These are phyloP conservation scores for Octopus bimaculoides DNA, from an alignment of 1,140 invertebrate species.

Conservation along the genomic window DNA sequence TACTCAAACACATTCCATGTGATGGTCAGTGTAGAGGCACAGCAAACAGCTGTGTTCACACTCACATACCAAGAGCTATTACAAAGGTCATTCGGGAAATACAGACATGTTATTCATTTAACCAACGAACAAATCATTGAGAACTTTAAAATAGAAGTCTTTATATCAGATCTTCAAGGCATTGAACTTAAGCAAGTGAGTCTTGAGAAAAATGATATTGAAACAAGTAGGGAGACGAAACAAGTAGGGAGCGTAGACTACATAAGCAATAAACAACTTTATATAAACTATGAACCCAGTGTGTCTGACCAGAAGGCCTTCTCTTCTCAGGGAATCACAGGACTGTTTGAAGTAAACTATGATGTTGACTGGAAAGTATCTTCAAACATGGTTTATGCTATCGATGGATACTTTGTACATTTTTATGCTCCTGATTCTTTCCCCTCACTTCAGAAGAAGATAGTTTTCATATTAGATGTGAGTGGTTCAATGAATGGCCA, in stretches of 20 bases:
- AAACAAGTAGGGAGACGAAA: background rate
- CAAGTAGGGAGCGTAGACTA: background rate
- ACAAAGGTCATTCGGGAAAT: background rate
- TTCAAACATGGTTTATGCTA: background rate
- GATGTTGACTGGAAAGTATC: background rate
- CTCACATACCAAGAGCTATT: background rate
- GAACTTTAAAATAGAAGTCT: background rate
- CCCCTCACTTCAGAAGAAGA: background rate
- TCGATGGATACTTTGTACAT: constrained; percentile 6
- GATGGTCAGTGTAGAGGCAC: background rate
- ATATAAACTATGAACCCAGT: constrained; percentile 2
- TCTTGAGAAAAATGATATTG: background rate
- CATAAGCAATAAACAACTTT: background rate
- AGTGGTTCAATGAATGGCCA: background rate
- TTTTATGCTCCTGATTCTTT: constrained; percentile 4
- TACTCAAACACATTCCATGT: background rate
- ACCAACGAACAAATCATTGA: background rate
- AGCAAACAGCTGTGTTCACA: background rate
- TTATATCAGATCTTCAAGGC: background rate
- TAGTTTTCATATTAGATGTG: background rate
- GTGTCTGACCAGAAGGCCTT: background rate
- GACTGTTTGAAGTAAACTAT: background rate
- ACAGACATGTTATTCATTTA: background rate
- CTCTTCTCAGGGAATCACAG: background rate
- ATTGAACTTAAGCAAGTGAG: background rate